Percentiles rank a stretch among this genome's conserved stretches.
Conservation (phyloP, 2,113 vertebrate genomes). For the Rhinopithecus roxellana region DNA sequence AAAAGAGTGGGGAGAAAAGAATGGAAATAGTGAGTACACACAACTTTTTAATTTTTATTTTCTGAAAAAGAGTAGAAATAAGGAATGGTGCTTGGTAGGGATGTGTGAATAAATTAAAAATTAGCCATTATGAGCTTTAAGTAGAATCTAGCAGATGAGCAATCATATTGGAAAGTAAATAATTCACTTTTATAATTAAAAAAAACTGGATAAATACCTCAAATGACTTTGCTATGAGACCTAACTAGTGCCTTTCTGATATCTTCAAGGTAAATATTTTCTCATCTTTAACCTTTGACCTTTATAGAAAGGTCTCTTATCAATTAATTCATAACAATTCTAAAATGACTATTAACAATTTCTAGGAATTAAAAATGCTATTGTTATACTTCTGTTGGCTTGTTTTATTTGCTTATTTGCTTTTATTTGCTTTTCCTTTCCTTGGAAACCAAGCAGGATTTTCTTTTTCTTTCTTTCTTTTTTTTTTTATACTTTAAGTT, state of each 20-base stretch:
- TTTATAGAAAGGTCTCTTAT: neutral
- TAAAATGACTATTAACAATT: neutral
- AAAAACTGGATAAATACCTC: neutral
- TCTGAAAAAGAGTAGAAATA: neutral
- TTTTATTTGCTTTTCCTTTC: neutral
- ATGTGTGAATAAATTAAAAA: neutral
- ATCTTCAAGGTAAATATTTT: neutral
- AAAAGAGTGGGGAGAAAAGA: neutral
- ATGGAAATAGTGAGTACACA: neutral
- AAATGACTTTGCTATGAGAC: neutral
- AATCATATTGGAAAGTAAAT: neutral
- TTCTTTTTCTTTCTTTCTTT: too few species aligned
- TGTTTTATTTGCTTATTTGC: neutral
- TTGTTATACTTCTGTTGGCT: neutral
- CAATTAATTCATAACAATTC: too few species aligned
- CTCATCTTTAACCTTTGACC: neutral
- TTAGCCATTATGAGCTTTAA: neutral
- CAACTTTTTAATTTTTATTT: neutral
- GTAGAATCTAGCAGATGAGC: neutral
- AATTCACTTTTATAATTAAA: neutral
- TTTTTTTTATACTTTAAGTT: too few species aligned
- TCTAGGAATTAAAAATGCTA: neutral
- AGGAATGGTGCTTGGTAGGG: neutral
- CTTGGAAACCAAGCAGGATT: neutral
- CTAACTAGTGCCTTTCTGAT: neutral